Percentiles rank a stretch among this genome's conserved stretches.
These are phyloP conservation scores for Lutjanus erythropterus DNA, from an alignment of 2,113 vertebrate species.

Conservation along the genomic window DNA sequence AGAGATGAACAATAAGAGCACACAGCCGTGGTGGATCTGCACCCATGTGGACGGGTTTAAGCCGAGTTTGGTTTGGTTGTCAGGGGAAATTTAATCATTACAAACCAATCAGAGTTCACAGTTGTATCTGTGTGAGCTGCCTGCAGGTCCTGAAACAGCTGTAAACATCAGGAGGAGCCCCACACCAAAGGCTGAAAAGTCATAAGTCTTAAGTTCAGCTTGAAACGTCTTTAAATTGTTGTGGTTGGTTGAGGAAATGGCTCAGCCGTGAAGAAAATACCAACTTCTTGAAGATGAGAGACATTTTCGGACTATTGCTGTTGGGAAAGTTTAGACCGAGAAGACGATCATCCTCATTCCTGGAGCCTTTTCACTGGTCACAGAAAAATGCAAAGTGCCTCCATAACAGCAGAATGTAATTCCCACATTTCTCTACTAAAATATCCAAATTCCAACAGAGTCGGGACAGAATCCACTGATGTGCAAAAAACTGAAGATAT, in stretches of 20 bases:
- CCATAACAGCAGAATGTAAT: too few species aligned
- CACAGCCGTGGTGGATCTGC: neutral
- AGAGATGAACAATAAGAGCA: conserved; percentile 38
- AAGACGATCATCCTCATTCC: neutral
- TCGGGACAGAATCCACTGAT: too few species aligned
- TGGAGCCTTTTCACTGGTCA: too few species aligned
- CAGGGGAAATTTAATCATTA: conserved; percentile 28
- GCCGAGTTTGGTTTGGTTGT: neutral
- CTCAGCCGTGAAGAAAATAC: neutral
- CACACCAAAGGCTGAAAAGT: conserved; percentile 3
- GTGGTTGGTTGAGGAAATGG: conserved; percentile 11
- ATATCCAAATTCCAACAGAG: too few species aligned
- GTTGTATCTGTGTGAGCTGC: neutral
- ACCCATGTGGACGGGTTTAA: conserved; percentile 5
- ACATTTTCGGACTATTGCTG: neutral
- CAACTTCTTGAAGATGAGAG: neutral
- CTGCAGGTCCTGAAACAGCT: conserved; percentile 22
- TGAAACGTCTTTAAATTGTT: neutral
- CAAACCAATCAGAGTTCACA: conserved; percentile 18
- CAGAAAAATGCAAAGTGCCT: too few species aligned
- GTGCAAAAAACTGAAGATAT: too few species aligned
- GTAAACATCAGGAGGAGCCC: conserved; percentile 8
- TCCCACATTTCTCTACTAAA: too few species aligned
- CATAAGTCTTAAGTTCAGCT: conserved; percentile 27
- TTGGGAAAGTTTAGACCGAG: neutral